Evolutionary conservation across 1,140 invertebrate species (phyloP), one percentile per base, ranked within the genome.

Genomic region (Bradysia coprophila): DNA sequence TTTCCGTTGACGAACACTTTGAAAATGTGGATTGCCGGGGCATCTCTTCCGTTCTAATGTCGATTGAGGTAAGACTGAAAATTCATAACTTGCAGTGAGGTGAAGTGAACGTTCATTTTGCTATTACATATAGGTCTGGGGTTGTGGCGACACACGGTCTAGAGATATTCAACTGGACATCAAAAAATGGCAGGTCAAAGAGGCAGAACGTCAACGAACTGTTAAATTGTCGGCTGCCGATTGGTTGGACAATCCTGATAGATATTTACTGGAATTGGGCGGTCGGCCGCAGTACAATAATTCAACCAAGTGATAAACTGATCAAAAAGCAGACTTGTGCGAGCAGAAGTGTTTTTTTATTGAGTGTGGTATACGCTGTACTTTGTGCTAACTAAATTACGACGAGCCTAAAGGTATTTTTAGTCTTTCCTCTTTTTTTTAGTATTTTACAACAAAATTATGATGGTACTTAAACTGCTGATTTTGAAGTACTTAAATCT

Each of bases 241-340:
- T 56, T 93, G 88, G 88, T 68, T 87, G 47, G 86, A 92, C 57
- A 86, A 92, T 69, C 88, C 89, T 2, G 88, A 94, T 67, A 73
- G 86, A 45, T 72, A 71, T 58, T 67, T 93, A 23, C 65, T 93
- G 39, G 82, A 91, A 58, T 63, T 92, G 49, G 86, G 80, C 13
- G 87, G 88, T 16, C 65, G 81, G 32, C 73, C 76, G 21, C 75
- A 79, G 49, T 86, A 85, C 51, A 72, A 72, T 50, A 64, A 60
- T 42, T 48, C 45, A 13, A 28, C 24, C n/a, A n/a, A n/a, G n/a
- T n/a, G n/a, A n/a, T n/a, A n/a, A n/a, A n/a, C n/a, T n/a, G n/a
- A n/a, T n/a, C n/a, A n/a, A n/a, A n/a, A n/a, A n/a, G n/a, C n/a
- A n/a, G n/a, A n/a, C n/a, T n/a, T n/a, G n/a, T n/a, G n/a, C n/a